Percentiles rank a stretch among this genome's conserved stretches.
Evolutionary conservation across 2,797 vertebrate genomes (phyloP).

Genomic region (Danio kyathit): DNA sequence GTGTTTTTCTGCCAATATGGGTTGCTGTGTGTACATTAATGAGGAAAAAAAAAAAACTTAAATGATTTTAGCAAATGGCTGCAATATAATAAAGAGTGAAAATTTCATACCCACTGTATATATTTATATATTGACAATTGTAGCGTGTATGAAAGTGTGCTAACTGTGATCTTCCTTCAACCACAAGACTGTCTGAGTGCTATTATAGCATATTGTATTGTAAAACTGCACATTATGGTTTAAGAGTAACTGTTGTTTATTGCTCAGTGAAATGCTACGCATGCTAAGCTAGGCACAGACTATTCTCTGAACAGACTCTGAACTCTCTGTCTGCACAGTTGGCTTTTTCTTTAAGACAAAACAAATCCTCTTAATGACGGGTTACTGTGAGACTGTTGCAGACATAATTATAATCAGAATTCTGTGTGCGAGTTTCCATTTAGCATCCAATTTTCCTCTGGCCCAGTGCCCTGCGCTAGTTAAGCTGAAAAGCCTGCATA

Average conservation of each 20-base stretch:
- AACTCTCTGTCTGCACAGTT: slow-evolving; percentile 37
- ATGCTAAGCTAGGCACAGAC: slow-evolving; percentile 21
- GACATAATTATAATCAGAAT: slow-evolving; percentile 46
- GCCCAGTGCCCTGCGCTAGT: not conserved
- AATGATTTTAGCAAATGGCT: no score
- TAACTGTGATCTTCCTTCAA: slow-evolving; percentile 6
- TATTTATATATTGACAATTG: no score
- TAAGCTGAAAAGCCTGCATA: not conserved
- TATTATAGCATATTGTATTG: slow-evolving; percentile 18
- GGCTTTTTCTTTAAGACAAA: slow-evolving; percentile 55
- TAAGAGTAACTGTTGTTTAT: slow-evolving; percentile 38
- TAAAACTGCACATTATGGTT: slow-evolving; percentile 51
- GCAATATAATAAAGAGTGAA: no score
- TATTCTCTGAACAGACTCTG: slow-evolving; percentile 22
- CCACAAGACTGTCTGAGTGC: not conserved
- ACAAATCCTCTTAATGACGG: slow-evolving; percentile 53
- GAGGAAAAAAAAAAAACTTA: no score
- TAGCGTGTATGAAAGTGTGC: not conserved
- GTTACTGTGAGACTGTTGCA: slow-evolving; percentile 18
- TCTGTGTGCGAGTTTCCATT: slow-evolving; percentile 18
- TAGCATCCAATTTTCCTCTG: not conserved
- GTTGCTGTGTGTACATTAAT: no score
- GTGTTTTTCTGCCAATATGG: no score
- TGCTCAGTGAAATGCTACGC: slow-evolving; percentile 40
- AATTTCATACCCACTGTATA: no score